Conservation (phyloP, 2,797 vertebrate genomes). For the Lepidocolaptes lacrymiger region DNA sequence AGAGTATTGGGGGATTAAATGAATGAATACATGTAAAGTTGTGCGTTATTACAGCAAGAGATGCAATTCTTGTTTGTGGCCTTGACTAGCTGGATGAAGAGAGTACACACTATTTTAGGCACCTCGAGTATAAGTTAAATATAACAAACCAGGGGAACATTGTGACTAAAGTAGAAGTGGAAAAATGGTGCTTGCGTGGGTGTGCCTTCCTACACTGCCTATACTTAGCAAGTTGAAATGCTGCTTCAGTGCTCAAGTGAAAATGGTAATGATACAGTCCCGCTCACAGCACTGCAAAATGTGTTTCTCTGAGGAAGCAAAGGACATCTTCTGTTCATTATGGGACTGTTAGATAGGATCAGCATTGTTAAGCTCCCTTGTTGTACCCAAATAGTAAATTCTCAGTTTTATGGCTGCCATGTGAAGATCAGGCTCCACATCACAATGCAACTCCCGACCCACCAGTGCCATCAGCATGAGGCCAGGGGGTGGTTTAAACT, state of each 20-base stretch:
- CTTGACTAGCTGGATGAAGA: neutral
- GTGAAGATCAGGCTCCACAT: slow-evolving; percentile 29
- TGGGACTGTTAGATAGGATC: neutral
- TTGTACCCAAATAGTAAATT: slow-evolving; percentile 39
- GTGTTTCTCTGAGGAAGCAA: neutral
- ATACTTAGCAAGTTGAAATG: neutral
- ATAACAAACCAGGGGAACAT: neutral
- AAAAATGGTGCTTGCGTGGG: neutral
- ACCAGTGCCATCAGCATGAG: slow-evolving; percentile 16
- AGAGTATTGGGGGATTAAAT: neutral
- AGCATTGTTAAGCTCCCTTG: neutral
- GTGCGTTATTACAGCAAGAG: neutral
- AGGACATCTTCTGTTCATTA: slow-evolving; percentile 1
- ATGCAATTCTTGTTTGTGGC: neutral
- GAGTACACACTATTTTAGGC: neutral
- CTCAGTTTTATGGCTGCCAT: slow-evolving; percentile 18
- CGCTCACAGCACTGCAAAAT: neutral
- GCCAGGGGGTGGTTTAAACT: slow-evolving; percentile 2
- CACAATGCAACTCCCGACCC: neutral
- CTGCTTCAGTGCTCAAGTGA: neutral
- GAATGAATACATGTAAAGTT: neutral
- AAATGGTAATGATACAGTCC: neutral
- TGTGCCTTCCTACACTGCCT: neutral
- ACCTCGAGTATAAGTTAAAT: neutral
- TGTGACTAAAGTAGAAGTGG: neutral